Base-by-base conservation (phyloP, 2,113 vertebrate species). In the Nibea albiflora region DNA sequence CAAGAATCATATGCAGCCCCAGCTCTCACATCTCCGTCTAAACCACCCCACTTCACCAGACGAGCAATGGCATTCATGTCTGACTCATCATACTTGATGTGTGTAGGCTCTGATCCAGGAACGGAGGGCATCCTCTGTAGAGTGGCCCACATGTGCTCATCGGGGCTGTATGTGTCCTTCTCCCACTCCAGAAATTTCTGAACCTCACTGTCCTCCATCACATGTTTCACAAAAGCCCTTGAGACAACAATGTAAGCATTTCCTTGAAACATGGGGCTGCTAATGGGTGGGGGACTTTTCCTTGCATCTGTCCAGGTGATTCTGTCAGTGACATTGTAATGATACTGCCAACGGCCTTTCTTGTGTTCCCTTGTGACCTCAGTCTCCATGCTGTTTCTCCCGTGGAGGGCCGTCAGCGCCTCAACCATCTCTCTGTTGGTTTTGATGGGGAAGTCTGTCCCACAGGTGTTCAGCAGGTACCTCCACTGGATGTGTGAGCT, bases 61-160 rank as follows among this genome's bases (percentile, higher is more conserved):
- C 97, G 95, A 12, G 96, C 94, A 1, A 98, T 74, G 54, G 98
- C 67, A 0, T 78, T 89, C 96, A 99, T 95, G 90, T 99, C 98
- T 0, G 97, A 96, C 4, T 75, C 39, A 0, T 98, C 92, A 4
- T 84, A 99, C 84, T 98, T 98, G 26, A 0, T 11, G 11, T 91
- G 94, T 0, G 91, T 94, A 0, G 96, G 96, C 14, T 58, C 0
- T 1, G 94, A 95, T 1, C 97, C 97, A 0, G 98, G 98, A 56
- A 97, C 95, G 0, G 94, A 93, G 0, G 95, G 93, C 87, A 96
- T 93, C 19, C 97, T 94, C 66, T 96, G 95, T 9, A 99, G 90
- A 0, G 98, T 98, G 54, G 98, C 97, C 98, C 98, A 99, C 20
- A 99, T 73, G 31, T 97, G 96, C 52, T 99, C 98, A 9, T 99